Evolutionary conservation across 2,797 vertebrate species (phyloP).

Genomic region (Macropus fuliginosus): DNA sequence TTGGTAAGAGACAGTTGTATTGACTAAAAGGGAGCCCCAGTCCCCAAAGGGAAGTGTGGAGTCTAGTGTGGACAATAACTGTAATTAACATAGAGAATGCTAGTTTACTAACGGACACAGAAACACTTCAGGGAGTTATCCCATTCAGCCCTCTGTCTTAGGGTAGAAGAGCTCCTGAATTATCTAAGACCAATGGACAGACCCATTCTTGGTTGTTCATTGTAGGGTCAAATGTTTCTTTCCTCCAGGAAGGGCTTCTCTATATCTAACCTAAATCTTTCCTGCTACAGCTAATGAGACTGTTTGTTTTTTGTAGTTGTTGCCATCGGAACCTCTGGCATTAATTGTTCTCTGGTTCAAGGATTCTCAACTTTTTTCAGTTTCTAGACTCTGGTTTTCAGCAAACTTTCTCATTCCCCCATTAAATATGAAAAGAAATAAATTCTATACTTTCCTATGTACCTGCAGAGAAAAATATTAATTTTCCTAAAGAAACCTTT

Average conservation of each 20-base stretch:
- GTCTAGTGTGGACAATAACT: background rate
- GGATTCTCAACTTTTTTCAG: background rate
- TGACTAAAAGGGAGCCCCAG: background rate
- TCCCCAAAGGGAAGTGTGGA: background rate
- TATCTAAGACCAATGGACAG: background rate
- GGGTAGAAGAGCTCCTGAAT: background rate
- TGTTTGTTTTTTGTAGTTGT: background rate
- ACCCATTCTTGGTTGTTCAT: background rate
- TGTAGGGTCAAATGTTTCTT: background rate
- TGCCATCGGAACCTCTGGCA: background rate
- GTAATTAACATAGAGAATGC: background rate
- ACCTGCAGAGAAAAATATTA: background rate
- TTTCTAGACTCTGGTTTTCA: background rate
- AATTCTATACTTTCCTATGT: background rate
- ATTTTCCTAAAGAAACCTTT: background rate
- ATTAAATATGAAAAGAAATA: background rate
- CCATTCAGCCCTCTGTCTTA: background rate
- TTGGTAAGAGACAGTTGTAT: conserved; percentile 87
- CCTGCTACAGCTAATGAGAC: background rate
- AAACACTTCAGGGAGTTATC: background rate
- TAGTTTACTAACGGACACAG: background rate
- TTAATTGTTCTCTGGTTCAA: background rate
- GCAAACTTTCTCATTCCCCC: background rate
- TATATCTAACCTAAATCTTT: background rate
- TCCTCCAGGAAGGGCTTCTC: background rate